Evolutionary conservation across 2,113 vertebrate genomes (phyloP).

Genomic region (Channa maculata): DNA sequence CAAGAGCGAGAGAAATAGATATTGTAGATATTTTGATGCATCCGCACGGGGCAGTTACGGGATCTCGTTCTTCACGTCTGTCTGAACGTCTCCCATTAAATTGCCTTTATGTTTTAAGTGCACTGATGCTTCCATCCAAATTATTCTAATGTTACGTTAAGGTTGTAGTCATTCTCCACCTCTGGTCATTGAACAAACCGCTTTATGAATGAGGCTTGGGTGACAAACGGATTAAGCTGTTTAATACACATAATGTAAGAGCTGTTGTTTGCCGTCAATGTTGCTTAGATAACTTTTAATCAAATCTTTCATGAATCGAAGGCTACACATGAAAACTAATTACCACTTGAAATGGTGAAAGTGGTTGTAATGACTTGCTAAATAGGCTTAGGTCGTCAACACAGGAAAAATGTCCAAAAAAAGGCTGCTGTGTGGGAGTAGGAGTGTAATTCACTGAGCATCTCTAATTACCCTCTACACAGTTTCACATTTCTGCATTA

Average conservation of each 20-base stretch:
- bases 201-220: conserved; percentile 28
- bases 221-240: conserved; percentile 31
- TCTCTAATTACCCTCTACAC: conserved; percentile 60
- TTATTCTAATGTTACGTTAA: conserved; percentile 6
- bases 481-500: conserved; percentile 44
- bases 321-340: conserved; percentile 48
- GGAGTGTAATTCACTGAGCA: conserved; percentile 52
- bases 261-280: conserved; percentile 16
- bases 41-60: conserved; percentile 6
- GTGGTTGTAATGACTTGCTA: conserved; percentile 60
- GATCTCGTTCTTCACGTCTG: conserved; percentile 15
- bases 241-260: conserved; percentile 5
- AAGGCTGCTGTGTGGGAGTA: conserved; percentile 54
- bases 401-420: conserved; percentile 48
- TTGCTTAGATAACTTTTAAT: conserved; percentile 49
- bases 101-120: conserved; percentile 8
- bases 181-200: neutral
- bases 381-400: conserved; percentile 58
- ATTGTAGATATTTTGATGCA: conserved; percentile 28
- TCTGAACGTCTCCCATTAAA: conserved; percentile 15
- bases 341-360: conserved; percentile 56
- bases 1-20: conserved; percentile 6
- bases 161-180: conserved; percentile 16
- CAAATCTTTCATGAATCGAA: conserved; percentile 40
- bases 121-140: neutral